A percentile compares a stretch with the other conserved stretches of the same genome.
Conservation (phyloP, 2,888 invertebrate species). For the Aleiodes alternator region DNA sequence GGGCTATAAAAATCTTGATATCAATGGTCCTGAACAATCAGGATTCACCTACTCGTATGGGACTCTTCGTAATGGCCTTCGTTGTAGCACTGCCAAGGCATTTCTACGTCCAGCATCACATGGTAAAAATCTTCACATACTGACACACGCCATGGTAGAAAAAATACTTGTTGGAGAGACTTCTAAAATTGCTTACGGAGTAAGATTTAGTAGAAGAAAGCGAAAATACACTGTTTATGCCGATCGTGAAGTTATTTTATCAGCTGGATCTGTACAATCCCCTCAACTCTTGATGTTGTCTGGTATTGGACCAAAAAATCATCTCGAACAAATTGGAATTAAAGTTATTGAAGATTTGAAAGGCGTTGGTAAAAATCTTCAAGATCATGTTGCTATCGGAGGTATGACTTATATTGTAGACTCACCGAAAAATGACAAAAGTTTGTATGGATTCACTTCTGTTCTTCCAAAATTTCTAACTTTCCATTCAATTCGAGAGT, state of each 20-base stretch:
- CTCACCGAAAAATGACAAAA: slow-evolving; percentile 85
- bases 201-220: slow-evolving; percentile 86
- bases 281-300: slow-evolving; percentile 96
- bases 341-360: slow-evolving; percentile 86
- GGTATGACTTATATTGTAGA: slow-evolving; percentile 90
- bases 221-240: slow-evolving; percentile 84
- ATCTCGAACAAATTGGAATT: slow-evolving; percentile 83
- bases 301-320: slow-evolving; percentile 87
- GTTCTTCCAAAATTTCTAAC: slow-evolving; percentile 89
- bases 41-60: slow-evolving; percentile 95
- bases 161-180: slow-evolving; percentile 74
- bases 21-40: slow-evolving; percentile 90
- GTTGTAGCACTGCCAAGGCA: slow-evolving; percentile 93
- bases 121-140: slow-evolving; percentile 88
- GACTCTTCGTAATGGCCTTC: slow-evolving; percentile 85
- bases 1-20: slow-evolving; percentile 91
- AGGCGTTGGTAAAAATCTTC: slow-evolving; percentile 90
- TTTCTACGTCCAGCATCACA: slow-evolving; percentile 88
- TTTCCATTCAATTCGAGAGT: slow-evolving; percentile 76
- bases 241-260: slow-evolving; percentile 90
- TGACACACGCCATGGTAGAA: slow-evolving; percentile 88
- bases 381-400: slow-evolving; percentile 92
- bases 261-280: slow-evolving; percentile 94
- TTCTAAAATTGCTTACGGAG: slow-evolving; percentile 88
- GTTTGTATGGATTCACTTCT: slow-evolving; percentile 87